Evolutionary conservation across 30 jellyfish, hydroid and myxozoan genomes (phyloP).

Genomic region (Mastigias papua): DNA sequence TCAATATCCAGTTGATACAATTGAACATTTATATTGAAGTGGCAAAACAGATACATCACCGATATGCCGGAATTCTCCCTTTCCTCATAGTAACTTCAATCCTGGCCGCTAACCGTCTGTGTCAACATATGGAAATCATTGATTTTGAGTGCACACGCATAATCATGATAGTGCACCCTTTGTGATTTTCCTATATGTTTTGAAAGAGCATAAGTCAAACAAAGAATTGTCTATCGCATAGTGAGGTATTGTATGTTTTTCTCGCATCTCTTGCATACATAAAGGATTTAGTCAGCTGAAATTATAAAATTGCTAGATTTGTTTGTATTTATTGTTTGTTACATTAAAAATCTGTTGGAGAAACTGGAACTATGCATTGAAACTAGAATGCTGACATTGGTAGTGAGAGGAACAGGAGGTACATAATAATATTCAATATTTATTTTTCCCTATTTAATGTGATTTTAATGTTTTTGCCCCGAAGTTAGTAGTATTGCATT

Average conservation of each 20-base stretch:
- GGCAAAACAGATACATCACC: too few species aligned
- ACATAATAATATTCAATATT: too few species aligned
- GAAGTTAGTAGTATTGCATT: too few species aligned
- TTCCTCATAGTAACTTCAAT: neutral
- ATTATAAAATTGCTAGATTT: too few species aligned
- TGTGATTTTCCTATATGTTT: neutral
- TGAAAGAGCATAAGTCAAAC: neutral
- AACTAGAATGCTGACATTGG: too few species aligned
- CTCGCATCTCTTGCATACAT: neutral
- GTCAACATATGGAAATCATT: neutral
- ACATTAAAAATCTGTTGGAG: neutral
- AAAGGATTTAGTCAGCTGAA: neutral
- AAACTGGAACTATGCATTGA: neutral
- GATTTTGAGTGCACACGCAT: conserved; percentile 6
- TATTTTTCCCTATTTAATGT: too few species aligned
- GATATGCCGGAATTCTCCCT: too few species aligned
- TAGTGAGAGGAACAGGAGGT: too few species aligned
- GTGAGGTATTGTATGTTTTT: neutral
- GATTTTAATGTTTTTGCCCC: too few species aligned
- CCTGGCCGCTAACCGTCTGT: neutral
- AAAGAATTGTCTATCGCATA: neutral
- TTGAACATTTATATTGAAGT: too few species aligned
- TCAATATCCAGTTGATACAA: neutral
- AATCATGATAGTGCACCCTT: neutral
- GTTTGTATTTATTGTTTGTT: neutral